phyloP scores from a whole-genome alignment of 2,113 vertebrate species.

The Etheostoma cragini region DNA sequence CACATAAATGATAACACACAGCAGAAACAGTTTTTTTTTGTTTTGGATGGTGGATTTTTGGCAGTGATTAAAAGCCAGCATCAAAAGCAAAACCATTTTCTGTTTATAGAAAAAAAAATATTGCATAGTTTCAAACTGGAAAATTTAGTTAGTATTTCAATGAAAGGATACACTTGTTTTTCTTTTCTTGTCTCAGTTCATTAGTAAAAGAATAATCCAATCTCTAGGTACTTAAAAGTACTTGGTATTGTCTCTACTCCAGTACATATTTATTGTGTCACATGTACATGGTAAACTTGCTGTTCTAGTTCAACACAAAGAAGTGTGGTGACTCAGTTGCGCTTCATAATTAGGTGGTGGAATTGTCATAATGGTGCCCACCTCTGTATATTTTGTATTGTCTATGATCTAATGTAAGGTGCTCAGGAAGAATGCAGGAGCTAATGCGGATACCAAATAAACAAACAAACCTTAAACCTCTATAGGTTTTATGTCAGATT shows the following conservation, averaged over 20 bases:
- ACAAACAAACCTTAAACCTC: neutral
- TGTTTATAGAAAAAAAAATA: neutral
- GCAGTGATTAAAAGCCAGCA: neutral
- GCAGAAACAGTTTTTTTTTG: neutral
- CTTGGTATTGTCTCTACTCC: neutral
- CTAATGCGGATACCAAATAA: too few relatives aligned
- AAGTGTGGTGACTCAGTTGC: neutral
- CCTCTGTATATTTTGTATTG: too few relatives aligned
- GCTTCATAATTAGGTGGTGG: neutral
- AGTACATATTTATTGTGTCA: neutral
- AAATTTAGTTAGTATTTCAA: neutral
- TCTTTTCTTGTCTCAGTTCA: neutral
- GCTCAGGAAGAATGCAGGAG: too few relatives aligned
- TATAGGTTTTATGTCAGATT: neutral
- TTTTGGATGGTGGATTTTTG: neutral
- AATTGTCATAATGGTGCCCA: neutral
- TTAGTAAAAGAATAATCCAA: neutral
- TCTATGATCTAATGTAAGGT: too few relatives aligned
- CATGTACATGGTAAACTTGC: too few relatives aligned
- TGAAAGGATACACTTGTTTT: neutral
- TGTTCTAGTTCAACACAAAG: too few relatives aligned
- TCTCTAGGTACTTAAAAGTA: neutral
- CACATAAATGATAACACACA: too few relatives aligned
- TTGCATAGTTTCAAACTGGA: too few relatives aligned
- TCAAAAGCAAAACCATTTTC: neutral